Evolutionary conservation across 2,888 invertebrate genomes (phyloP).

Genomic region (Lordiphosa andalusiaca): DNA sequence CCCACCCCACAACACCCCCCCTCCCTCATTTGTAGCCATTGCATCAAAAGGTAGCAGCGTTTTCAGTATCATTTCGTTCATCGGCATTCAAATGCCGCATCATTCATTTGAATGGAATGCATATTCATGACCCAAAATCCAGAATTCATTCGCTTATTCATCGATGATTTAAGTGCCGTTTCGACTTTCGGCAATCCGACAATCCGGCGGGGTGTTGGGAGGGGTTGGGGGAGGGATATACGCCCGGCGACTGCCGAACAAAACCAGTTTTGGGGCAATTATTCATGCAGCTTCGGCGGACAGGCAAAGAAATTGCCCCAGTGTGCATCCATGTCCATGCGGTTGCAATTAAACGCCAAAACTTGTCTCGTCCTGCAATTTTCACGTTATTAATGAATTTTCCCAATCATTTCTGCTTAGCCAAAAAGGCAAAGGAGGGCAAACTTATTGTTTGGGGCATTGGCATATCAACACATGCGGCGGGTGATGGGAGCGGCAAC

Average conservation of each 20-base stretch:
- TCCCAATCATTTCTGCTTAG: slow-evolving; percentile 55
- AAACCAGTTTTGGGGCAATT: slow-evolving; percentile 48
- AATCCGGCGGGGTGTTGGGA: neutral
- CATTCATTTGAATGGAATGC: no score
- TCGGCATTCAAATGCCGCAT: no score
- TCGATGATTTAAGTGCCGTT: slow-evolving; percentile 42
- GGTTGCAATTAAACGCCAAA: slow-evolving; percentile 40
- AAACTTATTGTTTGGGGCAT: slow-evolving; percentile 49
- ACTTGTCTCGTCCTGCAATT: slow-evolving; percentile 33
- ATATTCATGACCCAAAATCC: no score
- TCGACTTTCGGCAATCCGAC: slow-evolving; percentile 39
- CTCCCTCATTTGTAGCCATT: no score
- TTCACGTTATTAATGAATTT: slow-evolving; percentile 63
- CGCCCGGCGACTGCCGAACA: slow-evolving; percentile 12
- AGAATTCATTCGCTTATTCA: slow-evolving; percentile 29
- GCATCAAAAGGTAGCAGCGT: no score
- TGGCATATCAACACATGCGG: slow-evolving; percentile 14
- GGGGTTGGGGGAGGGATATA: no score
- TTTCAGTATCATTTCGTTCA: no score
- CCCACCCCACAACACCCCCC: no score
- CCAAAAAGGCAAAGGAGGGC: neutral
- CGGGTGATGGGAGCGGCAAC: neutral
- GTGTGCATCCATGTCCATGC: slow-evolving; percentile 21
- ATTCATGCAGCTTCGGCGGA: slow-evolving; percentile 46
- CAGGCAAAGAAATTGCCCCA: slow-evolving; percentile 1